These are phyloP conservation scores for Leptatherina wallacei DNA, from an alignment of 2,797 vertebrate genomes.

Conservation along the genomic window DNA sequence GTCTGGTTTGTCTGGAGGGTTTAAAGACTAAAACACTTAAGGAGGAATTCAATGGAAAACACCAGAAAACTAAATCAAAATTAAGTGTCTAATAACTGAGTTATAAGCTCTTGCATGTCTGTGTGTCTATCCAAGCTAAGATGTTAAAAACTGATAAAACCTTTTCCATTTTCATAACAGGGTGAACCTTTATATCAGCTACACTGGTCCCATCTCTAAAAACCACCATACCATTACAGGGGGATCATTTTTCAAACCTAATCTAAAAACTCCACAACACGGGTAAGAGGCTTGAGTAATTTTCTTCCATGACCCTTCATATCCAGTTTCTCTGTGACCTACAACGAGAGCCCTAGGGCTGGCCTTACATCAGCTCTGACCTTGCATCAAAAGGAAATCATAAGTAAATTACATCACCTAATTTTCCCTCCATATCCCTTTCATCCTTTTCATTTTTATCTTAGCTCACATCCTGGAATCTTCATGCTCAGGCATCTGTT, in stretches of 20 bases:
- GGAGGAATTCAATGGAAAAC: background rate
- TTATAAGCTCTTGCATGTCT: background rate
- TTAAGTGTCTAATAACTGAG: background rate
- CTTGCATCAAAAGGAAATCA: conserved; percentile 39
- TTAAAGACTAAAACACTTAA: background rate
- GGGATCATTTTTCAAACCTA: conserved; percentile 1
- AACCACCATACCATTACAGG: background rate
- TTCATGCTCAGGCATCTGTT: background rate
- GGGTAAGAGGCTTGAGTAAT: conserved; percentile 31
- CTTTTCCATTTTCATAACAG: background rate
- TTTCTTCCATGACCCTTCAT: conserved; percentile 32
- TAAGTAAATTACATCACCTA: conserved; percentile 31
- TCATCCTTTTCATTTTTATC: conserved; percentile 20
- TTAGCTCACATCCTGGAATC: conserved; percentile 5
- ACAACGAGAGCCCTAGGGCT: conserved; percentile 10
- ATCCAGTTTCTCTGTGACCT: conserved; percentile 44
- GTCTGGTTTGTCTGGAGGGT: too few relatives aligned
- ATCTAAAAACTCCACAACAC: background rate
- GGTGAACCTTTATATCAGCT: background rate
- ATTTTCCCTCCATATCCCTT: background rate
- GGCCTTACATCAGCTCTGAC: conserved; percentile 32
- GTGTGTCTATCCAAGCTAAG: background rate
- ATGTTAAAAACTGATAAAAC: background rate
- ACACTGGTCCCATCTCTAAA: background rate
- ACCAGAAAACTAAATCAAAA: background rate